Evolutionary conservation across 2,797 vertebrate genomes (phyloP).

Genomic region (Furcifer pardalis): DNA sequence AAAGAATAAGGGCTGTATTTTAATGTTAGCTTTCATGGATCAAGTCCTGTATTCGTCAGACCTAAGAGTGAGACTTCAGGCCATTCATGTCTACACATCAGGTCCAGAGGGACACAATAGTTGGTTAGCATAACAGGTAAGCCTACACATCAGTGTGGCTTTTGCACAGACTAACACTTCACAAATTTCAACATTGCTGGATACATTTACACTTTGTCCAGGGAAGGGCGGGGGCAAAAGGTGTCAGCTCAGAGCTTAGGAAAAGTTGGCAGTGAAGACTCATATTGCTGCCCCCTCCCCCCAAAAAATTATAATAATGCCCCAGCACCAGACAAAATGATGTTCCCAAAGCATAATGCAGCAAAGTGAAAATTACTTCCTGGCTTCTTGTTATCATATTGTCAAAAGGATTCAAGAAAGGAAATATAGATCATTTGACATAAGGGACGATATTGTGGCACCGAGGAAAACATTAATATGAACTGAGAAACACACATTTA

Average conservation of each 20-base stretch:
- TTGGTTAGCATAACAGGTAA: too few species aligned
- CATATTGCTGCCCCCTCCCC: neutral
- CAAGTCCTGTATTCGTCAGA: too few species aligned
- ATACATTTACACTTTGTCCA: neutral
- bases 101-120: too few species aligned
- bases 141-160: too few species aligned
- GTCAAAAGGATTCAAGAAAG: neutral
- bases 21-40: too few species aligned
- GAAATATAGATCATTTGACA: neutral
- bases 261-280: neutral
- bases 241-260: neutral
- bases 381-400: neutral
- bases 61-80: too few species aligned
- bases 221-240: too few species aligned
- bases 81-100: too few species aligned
- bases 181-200: neutral
- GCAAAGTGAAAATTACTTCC: neutral
- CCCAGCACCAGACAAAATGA: neutral
- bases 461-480: too few species aligned
- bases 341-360: neutral
- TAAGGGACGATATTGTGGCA: neutral
- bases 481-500: neutral
- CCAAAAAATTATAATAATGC: too few species aligned
- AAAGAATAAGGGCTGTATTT: too few species aligned
- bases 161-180: too few species aligned